Conservation (phyloP, 2,113 vertebrate genomes). For the Pollachius pollachius region DNA sequence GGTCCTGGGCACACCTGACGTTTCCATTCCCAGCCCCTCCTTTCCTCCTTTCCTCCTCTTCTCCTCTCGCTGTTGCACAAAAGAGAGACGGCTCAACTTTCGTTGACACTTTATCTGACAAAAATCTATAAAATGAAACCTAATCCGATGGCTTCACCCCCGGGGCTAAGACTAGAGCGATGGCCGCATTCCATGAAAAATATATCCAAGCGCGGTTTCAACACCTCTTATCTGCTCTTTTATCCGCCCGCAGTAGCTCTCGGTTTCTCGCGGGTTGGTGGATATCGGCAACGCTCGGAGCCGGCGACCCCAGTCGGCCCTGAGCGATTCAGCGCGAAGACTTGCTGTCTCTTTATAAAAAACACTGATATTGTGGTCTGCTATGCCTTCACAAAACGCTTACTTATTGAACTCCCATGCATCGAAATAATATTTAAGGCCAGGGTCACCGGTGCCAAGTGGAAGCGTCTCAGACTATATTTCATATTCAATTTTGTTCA, state of each 20-base stretch:
- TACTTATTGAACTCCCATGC: too few relatives aligned
- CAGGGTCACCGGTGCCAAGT: too few relatives aligned
- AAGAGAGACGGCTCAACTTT: slow-evolving; percentile 39
- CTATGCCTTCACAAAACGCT: too few relatives aligned
- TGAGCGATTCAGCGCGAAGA: too few relatives aligned
- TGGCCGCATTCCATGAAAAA: slow-evolving; percentile 40
- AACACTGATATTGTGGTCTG: too few relatives aligned
- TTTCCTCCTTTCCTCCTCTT: not conserved
- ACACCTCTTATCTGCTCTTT: slow-evolving; percentile 31
- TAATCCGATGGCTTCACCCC: slow-evolving; percentile 46
- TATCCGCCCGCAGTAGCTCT: slow-evolving; percentile 37
- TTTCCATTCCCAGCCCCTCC: slow-evolving; percentile 22
- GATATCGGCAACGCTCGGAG: not conserved
- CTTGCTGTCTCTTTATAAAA: too few relatives aligned
- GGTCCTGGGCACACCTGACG: slow-evolving; percentile 18
- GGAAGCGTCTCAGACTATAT: too few relatives aligned
- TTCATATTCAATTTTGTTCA: too few relatives aligned
- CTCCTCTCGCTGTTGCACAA: slow-evolving; percentile 23
- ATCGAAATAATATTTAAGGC: too few relatives aligned
- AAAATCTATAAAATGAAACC: slow-evolving; percentile 56
- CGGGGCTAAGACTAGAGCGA: slow-evolving; percentile 43
- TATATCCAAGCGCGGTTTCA: slow-evolving; percentile 24
- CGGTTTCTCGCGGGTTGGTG: not conserved
- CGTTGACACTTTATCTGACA: slow-evolving; percentile 40
- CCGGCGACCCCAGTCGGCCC: too few relatives aligned